Conservation (phyloP, 2,113 vertebrate species). For the Paratilapia polleni region DNA sequence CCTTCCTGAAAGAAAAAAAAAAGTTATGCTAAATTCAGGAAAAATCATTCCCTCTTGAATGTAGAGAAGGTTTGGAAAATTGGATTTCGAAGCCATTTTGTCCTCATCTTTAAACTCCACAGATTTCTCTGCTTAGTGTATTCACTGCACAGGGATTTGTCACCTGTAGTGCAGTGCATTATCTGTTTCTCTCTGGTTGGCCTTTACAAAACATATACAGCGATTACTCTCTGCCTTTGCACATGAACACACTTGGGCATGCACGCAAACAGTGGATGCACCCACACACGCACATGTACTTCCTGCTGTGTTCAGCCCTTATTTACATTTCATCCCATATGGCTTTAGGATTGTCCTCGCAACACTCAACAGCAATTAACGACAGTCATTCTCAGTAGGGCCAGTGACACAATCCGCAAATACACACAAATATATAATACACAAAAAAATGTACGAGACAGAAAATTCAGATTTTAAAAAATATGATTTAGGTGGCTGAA, state of each 20-base stretch:
- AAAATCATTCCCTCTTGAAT: constrained; percentile 38
- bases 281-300: not conserved
- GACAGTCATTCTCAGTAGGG: constrained; percentile 19
- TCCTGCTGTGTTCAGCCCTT: constrained; percentile 38
- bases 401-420: not conserved
- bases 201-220: constrained; percentile 32
- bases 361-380: constrained; percentile 49
- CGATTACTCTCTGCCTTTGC: constrained; percentile 21
- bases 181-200: constrained; percentile 37
- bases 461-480: not conserved
- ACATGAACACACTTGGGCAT: not conserved
- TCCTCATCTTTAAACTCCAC: constrained; percentile 43
- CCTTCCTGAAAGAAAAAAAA: not conserved
- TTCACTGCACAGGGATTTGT: constrained; percentile 45
- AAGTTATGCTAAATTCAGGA: constrained; percentile 33
- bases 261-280: not conserved
- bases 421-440: constrained; percentile 5
- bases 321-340: constrained; percentile 55
- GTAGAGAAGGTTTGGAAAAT: constrained; percentile 61
- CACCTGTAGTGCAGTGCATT: constrained; percentile 33
- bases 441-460: not conserved
- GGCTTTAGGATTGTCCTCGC: constrained; percentile 34
- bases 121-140: constrained; percentile 30
- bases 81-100: constrained; percentile 66
- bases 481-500: not conserved